Percentiles rank a stretch among this genome's conserved stretches.
Conservation (phyloP, 2,797 vertebrate genomes). For the Heterohyrax brucei region DNA sequence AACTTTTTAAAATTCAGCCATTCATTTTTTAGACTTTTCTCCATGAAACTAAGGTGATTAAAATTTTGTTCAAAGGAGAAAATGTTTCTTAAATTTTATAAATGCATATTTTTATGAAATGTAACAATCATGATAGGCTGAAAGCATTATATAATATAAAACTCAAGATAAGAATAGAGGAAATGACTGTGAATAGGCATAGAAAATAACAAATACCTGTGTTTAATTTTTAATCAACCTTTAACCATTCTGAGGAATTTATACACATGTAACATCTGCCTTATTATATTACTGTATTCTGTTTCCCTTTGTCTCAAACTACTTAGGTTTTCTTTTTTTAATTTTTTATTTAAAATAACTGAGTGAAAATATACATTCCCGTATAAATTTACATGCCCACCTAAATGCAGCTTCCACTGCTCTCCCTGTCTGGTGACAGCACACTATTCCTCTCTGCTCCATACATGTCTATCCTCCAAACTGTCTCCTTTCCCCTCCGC, state of each 20-base stretch:
- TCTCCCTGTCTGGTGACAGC: no score
- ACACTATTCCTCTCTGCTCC: no score
- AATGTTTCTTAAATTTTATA: not conserved
- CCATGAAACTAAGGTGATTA: not conserved
- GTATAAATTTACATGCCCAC: no score
- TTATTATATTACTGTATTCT: not conserved
- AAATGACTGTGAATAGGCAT: not conserved
- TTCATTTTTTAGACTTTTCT: not conserved
- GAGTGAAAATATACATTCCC: no score
- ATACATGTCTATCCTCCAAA: no score
- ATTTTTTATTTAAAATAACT: no score
- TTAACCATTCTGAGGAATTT: not conserved
- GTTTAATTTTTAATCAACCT: not conserved
- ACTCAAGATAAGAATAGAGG: not conserved
- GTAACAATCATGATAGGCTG: not conserved
- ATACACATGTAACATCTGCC: not conserved
- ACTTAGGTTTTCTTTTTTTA: no score
- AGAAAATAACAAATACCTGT: not conserved
- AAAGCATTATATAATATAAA: not conserved
- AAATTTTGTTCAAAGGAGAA: constrained; percentile 2
- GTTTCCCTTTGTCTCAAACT: not conserved
- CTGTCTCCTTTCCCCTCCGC: no score
- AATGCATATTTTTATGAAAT: no score
- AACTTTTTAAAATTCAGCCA: not conserved
- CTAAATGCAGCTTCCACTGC: no score